phyloP scores from a whole-genome alignment of 2,113 vertebrate genomes.

The Poeciliopsis occidentalis region DNA sequence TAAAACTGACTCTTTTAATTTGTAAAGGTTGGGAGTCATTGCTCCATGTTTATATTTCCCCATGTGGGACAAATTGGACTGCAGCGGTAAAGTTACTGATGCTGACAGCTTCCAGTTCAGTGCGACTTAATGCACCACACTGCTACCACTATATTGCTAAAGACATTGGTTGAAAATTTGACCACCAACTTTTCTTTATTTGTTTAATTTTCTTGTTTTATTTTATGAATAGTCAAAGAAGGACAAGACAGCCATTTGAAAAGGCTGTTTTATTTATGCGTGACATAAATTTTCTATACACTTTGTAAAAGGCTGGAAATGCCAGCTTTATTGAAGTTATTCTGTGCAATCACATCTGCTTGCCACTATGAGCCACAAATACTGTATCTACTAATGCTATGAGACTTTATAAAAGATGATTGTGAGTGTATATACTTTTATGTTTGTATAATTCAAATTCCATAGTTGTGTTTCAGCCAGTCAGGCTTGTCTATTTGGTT shows the following conservation, averaged over 20 bases:
- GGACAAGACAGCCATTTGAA: slow-evolving; percentile 50
- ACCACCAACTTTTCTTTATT: neutral
- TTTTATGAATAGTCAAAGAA: slow-evolving; percentile 48
- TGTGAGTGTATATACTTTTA: slow-evolving; percentile 17
- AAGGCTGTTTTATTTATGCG: slow-evolving; percentile 68
- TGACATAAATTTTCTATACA: slow-evolving; percentile 35
- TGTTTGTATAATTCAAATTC: slow-evolving; percentile 36
- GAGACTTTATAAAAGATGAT: slow-evolving; percentile 54
- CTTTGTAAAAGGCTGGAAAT: slow-evolving; percentile 44
- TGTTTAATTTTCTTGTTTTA: slow-evolving; percentile 8
- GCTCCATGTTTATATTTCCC: neutral
- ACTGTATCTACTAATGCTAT: slow-evolving; percentile 49
- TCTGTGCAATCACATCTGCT: slow-evolving; percentile 70
- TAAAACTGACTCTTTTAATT: slow-evolving; percentile 9
- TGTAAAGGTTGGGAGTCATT: slow-evolving; percentile 5
- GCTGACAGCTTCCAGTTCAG: slow-evolving; percentile 13
- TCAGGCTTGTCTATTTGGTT: slow-evolving; percentile 17
- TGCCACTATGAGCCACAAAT: slow-evolving; percentile 75
- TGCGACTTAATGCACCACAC: slow-evolving; percentile 37
- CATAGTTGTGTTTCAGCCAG: neutral
- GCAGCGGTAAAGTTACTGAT: slow-evolving; percentile 40
- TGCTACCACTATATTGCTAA: slow-evolving; percentile 60
- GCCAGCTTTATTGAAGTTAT: slow-evolving; percentile 49
- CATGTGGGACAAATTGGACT: slow-evolving; percentile 52
- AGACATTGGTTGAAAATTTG: slow-evolving; percentile 20